These are phyloP conservation scores for Calidris pygmaea DNA, from an alignment of 2,113 vertebrate genomes.

Conservation along the genomic window DNA sequence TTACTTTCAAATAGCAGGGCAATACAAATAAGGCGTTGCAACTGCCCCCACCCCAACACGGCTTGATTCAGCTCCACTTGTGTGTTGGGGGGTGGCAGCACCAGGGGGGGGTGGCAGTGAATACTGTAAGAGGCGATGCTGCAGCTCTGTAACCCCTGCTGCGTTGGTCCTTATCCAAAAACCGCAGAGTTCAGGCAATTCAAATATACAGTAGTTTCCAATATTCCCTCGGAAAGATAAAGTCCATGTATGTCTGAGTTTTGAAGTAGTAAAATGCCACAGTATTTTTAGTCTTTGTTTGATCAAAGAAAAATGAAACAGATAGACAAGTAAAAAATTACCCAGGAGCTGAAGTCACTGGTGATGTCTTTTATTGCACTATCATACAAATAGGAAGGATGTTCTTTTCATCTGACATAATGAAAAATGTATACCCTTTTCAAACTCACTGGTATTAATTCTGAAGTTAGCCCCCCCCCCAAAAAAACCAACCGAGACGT, in stretches of 20 bases:
- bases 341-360: slow-evolving; percentile 58
- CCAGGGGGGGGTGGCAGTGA: background rate
- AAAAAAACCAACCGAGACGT: background rate
- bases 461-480: slow-evolving; percentile 10
- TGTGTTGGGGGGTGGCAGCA: background rate
- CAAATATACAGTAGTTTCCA: background rate
- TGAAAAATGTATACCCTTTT: slow-evolving; percentile 70
- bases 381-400: slow-evolving; percentile 63
- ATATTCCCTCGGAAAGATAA: slow-evolving; percentile 11
- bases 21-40: background rate
- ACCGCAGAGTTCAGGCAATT: background rate
- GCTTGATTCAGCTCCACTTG: background rate
- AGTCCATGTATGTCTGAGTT: background rate
- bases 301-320: slow-evolving; percentile 64
- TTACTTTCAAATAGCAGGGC: background rate
- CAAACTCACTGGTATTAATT: slow-evolving; percentile 44
- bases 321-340: slow-evolving; percentile 66
- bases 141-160: background rate
- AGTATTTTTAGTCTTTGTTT: slow-evolving; percentile 64
- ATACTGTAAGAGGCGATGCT: fast-evolving
- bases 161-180: background rate
- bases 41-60: too few relatives aligned
- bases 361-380: slow-evolving; percentile 52
- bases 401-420: slow-evolving; percentile 69
- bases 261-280: slow-evolving; percentile 58